Percentiles rank a stretch among this genome's conserved stretches.
These are phyloP conservation scores for Dicyema japonicum DNA, from an alignment of 1,140 invertebrate genomes.

Conservation along the genomic window DNA sequence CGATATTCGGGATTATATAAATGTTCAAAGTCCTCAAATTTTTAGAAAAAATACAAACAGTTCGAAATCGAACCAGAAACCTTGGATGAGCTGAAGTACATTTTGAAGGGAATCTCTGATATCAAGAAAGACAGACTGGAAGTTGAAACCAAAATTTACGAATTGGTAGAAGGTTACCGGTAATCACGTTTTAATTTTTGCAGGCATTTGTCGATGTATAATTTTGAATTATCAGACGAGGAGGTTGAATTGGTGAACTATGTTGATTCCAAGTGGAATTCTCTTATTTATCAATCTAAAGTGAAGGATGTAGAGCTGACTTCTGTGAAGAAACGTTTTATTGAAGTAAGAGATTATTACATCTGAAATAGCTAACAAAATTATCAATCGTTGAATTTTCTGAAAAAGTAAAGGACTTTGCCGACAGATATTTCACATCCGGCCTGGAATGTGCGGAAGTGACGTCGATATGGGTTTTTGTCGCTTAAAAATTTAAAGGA, in stretches of 20 bases:
- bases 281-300: conserved; percentile 16
- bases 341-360: conserved; percentile 21
- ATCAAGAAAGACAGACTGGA: conserved; percentile 36
- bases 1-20: conserved; percentile 8
- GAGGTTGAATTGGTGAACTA: conserved; percentile 10
- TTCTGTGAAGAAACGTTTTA: conserved; percentile 29
- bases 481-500: conserved; percentile 1
- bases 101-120: conserved; percentile 40
- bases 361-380: conserved; percentile 25
- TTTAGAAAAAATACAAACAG: conserved; percentile 15
- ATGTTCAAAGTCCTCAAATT: too few species aligned
- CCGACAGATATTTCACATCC: conserved; percentile 32
- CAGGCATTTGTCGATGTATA: conserved; percentile 14
- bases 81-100: conserved; percentile 41
- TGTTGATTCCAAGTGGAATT: conserved; percentile 14
- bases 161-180: conserved; percentile 26
- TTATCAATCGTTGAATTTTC: conserved; percentile 36
- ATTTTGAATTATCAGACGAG: conserved; percentile 12
- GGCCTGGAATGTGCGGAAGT: conserved; percentile 38
- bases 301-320: conserved; percentile 17
- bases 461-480: conserved; percentile 35
- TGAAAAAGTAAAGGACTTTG: conserved; percentile 29
- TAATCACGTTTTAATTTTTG: too few species aligned
- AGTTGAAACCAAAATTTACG: conserved; percentile 31
- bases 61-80: conserved; percentile 23